Evolutionary conservation across 2,888 invertebrate species (phyloP).

Genomic region (Scaptomyza parva): DNA sequence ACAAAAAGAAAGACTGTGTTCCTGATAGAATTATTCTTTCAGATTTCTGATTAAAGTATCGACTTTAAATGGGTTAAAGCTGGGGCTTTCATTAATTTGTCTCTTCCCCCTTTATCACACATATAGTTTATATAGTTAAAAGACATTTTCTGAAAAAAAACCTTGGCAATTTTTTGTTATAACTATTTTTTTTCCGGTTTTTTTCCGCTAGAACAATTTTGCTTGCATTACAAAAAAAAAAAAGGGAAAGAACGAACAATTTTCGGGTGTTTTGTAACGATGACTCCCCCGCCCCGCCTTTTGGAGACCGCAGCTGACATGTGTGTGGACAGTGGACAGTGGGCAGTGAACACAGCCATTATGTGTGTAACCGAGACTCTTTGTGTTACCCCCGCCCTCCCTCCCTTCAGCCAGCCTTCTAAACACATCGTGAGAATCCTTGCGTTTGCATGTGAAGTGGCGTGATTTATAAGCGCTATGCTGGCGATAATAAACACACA

Average conservation of each 20-base stretch:
- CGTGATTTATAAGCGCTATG: slow-evolving; percentile 77
- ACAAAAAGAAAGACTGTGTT: not conserved
- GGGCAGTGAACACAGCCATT: no score
- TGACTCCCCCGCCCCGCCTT: not conserved
- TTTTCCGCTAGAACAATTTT: not conserved
- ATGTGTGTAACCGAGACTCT: slow-evolving; percentile 40
- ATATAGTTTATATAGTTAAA: not conserved
- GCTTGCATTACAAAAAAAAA: slow-evolving; percentile 8
- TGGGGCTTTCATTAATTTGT: no score
- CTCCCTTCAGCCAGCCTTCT: slow-evolving; percentile 1
- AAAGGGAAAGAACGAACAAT: slow-evolving; percentile 39
- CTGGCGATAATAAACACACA: slow-evolving; percentile 70
- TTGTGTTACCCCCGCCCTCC: not conserved
- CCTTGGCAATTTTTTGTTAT: not conserved
- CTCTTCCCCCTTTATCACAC: not conserved
- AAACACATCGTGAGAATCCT: slow-evolving; percentile 1
- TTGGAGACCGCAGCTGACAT: slow-evolving; percentile 41
- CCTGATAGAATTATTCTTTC: not conserved
- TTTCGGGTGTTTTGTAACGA: slow-evolving; percentile 42
- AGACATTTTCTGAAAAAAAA: not conserved
- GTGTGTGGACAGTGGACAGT: slow-evolving; percentile 56
- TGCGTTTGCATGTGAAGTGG: slow-evolving; percentile 63
- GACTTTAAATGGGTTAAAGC: no score
- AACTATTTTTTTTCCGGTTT: not conserved
- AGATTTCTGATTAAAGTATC: no score